phyloP scores from a whole-genome alignment of 2,113 vertebrate species.

The Acrocephalus kingi region DNA sequence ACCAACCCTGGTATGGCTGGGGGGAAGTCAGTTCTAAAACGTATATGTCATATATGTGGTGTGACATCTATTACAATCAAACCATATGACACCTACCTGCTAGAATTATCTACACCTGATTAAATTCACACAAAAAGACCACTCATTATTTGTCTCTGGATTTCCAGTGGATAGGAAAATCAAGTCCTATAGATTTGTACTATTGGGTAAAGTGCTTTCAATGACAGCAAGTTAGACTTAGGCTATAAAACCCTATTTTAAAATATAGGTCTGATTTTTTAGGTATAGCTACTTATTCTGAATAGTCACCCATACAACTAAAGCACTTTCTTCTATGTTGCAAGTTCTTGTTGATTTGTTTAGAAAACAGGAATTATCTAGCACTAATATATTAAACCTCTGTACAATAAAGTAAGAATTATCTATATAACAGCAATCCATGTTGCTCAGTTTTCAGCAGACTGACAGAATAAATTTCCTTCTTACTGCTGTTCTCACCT shows the following conservation, averaged over 20 bases:
- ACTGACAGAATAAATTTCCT: neutral
- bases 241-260: neutral
- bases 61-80: neutral
- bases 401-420: neutral
- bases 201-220: neutral
- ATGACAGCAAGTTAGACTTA: neutral
- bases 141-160: neutral
- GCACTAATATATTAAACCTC: neutral
- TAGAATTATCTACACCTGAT: neutral
- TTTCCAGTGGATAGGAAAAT: neutral
- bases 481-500: neutral
- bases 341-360: neutral
- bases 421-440: neutral
- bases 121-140: neutral
- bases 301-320: neutral
- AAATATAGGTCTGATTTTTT: neutral
- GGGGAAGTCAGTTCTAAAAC: neutral
- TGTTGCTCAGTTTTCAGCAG: neutral
- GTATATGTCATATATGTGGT: neutral
- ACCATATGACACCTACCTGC: neutral
- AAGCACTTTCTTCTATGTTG: neutral
- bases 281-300: neutral
- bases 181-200: neutral
- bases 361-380: neutral
- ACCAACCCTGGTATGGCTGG: neutral